These are phyloP conservation scores for Andricus quercusramuli DNA, from an alignment of 2,888 invertebrate genomes.

Conservation along the genomic window DNA sequence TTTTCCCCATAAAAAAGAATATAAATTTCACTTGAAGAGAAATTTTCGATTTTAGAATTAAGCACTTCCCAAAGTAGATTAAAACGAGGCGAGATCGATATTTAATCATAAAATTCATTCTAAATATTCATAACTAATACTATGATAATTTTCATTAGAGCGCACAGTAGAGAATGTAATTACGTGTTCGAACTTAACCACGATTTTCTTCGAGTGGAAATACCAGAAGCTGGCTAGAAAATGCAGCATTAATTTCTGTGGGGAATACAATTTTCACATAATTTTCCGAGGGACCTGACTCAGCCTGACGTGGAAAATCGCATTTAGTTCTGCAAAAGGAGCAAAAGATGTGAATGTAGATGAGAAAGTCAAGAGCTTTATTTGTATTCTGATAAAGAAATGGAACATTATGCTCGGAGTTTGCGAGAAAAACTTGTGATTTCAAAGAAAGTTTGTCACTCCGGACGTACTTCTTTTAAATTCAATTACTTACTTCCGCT, in stretches of 20 bases:
- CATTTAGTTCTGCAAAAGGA: slow-evolving; percentile 15
- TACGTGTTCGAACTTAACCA: background rate
- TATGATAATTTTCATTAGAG: background rate
- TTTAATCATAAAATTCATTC: background rate
- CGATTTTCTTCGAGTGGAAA: slow-evolving; percentile 16
- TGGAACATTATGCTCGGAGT: background rate
- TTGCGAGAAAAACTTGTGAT: background rate
- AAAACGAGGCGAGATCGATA: background rate
- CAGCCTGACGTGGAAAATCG: slow-evolving; percentile 15
- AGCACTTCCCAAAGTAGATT: background rate
- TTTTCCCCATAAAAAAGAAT: too few species aligned
- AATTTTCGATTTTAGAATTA: background rate
- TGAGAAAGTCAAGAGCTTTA: slow-evolving; percentile 27
- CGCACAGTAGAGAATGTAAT: background rate
- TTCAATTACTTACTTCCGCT: background rate
- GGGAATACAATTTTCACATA: slow-evolving; percentile 36
- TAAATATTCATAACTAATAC: background rate
- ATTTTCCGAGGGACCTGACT: slow-evolving; percentile 19
- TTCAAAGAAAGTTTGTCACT: too few species aligned
- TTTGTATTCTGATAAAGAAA: slow-evolving; percentile 29
- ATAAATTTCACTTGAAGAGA: background rate
- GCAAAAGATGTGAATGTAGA: slow-evolving; percentile 9
- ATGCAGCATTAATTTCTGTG: slow-evolving; percentile 31
- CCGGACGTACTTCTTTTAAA: too few species aligned
- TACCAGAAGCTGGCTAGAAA: background rate